These are phyloP conservation scores for Steinernema khuongi DNA, from an alignment of 1,140 invertebrate species.

Conservation along the genomic window DNA sequence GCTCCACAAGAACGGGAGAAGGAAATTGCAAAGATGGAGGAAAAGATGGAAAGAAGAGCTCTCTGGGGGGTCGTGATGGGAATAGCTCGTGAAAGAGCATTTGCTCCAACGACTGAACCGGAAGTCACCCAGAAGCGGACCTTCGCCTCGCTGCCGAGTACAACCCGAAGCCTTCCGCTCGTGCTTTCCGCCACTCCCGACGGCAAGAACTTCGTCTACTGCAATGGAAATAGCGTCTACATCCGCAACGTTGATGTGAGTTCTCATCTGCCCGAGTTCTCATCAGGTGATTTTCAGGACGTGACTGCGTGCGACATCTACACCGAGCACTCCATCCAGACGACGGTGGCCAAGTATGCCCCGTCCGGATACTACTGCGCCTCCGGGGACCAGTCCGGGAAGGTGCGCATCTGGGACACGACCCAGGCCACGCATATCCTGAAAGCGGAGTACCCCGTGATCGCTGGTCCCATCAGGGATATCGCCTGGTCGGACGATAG, in stretches of 20 bases:
- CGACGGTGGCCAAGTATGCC: constrained; percentile 94
- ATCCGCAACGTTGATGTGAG: constrained; percentile 87
- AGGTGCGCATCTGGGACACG: constrained; percentile 96
- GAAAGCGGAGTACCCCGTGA: constrained; percentile 94
- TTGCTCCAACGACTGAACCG: too few species aligned
- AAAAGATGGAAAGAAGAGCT: too few species aligned
- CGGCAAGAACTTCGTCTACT: constrained; percentile 92
- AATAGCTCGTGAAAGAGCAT: too few species aligned
- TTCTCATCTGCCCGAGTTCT: constrained; percentile 21
- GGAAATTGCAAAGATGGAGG: too few species aligned
- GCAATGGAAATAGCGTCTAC: constrained; percentile 93
- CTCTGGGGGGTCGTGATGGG: too few species aligned
- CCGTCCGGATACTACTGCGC: constrained; percentile 97
- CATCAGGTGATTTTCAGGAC: constrained; percentile 65
- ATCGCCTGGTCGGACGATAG: constrained; percentile 92
- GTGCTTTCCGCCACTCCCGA: constrained; percentile 90
- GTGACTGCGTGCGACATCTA: constrained; percentile 87
- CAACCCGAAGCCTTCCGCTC: constrained; percentile 81
- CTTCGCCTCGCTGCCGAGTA: constrained; percentile 84
- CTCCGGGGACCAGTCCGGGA: constrained; percentile 88
- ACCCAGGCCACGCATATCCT: constrained; percentile 94
- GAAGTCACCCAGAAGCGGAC: constrained; percentile 38
- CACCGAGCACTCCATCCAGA: constrained; percentile 87
- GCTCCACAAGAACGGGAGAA: too few species aligned
- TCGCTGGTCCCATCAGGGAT: constrained; percentile 89